Evolutionary conservation across 2,797 vertebrate genomes (phyloP).

Genomic region (Bucorvus abyssinicus): DNA sequence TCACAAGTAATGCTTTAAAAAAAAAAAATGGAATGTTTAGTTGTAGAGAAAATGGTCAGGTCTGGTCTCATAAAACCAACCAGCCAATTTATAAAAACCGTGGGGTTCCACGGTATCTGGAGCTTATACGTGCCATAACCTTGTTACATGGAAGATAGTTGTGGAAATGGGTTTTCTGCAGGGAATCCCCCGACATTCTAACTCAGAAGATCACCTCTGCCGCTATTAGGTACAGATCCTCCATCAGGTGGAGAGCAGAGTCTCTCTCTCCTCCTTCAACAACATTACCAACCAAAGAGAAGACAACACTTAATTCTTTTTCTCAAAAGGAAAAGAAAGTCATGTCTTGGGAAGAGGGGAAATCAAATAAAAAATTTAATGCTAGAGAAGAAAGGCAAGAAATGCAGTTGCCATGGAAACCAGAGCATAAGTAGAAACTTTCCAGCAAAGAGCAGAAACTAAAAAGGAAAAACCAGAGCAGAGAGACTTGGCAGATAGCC

Average conservation of each 20-base stretch:
- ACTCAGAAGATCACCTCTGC: background rate
- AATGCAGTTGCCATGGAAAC: conserved; percentile 74
- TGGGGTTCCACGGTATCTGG: background rate
- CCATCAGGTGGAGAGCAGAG: background rate
- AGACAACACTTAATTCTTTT: conserved; percentile 17
- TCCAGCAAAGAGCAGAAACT: conserved; percentile 46
- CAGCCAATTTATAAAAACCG: background rate
- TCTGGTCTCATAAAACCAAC: background rate
- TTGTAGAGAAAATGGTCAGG: background rate
- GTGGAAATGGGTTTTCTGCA: background rate
- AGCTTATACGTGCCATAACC: background rate
- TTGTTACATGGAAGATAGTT: background rate
- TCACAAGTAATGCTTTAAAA: background rate
- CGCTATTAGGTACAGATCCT: background rate
- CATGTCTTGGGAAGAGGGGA: conserved; percentile 53
- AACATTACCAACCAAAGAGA: conserved; percentile 6
- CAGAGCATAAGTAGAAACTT: conserved; percentile 73
- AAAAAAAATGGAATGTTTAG: background rate
- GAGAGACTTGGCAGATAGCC: background rate
- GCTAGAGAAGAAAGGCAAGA: conserved; percentile 60
- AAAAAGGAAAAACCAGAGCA: conserved; percentile 40
- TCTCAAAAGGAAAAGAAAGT: conserved; percentile 24
- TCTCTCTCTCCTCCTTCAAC: conserved; percentile 7
- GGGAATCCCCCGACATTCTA: conserved; percentile 4
- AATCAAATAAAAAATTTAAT: conserved; percentile 61